A percentile compares a stretch with the other conserved stretches of the same genome.
Conservation (phyloP, 2,113 vertebrate species). For the Notechis scutatus region DNA sequence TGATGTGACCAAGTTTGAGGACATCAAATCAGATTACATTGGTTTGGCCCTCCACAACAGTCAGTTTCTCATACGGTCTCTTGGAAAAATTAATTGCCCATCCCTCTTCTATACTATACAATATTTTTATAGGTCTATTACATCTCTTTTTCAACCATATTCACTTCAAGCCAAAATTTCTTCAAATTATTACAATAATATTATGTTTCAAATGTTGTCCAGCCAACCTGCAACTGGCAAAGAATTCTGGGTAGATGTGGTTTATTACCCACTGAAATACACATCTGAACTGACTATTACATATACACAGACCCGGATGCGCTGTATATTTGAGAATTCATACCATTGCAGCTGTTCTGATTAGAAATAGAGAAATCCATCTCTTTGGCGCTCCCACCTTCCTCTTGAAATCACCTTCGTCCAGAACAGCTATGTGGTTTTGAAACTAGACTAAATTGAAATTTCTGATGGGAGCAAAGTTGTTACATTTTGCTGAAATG, state of each 20-base stretch:
- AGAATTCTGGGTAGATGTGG: background rate
- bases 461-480: constrained; percentile 27
- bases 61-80: background rate
- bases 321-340: background rate
- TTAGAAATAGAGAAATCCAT: background rate
- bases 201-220: background rate
- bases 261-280: background rate
- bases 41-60: background rate
- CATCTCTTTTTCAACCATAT: background rate
- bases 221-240: background rate
- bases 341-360: background rate
- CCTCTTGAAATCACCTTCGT: background rate
- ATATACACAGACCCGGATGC: background rate
- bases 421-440: background rate
- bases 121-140: background rate
- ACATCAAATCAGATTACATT: background rate
- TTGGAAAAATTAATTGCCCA: background rate
- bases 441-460: constrained; percentile 40
- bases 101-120: background rate
- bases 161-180: background rate
- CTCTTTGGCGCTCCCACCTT: background rate
- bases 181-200: background rate
- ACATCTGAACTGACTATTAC: background rate
- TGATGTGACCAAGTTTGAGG: background rate
- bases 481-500: constrained; percentile 47